Evolutionary conservation across 2,888 invertebrate species (phyloP).

Genomic region (Abrostola triplasia): DNA sequence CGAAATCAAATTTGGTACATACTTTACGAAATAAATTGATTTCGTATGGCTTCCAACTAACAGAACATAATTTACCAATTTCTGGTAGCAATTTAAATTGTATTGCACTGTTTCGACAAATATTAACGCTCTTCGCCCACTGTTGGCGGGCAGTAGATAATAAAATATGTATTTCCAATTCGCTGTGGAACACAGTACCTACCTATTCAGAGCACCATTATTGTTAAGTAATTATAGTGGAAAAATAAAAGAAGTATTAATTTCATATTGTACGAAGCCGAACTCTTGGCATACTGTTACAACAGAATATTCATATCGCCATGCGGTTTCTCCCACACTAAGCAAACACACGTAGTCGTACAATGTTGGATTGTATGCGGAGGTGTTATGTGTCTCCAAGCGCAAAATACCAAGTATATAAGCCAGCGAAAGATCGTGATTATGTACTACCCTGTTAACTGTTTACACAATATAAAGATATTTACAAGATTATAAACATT

Average conservation of each 20-base stretch:
- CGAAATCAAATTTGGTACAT: conserved; percentile 45
- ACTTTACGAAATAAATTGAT: conserved; percentile 47
- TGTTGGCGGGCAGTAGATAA: conserved; percentile 35
- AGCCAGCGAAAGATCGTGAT: too few species aligned
- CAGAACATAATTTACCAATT: conserved; percentile 43
- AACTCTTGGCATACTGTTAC: too few species aligned
- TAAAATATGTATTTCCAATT: conserved; percentile 55
- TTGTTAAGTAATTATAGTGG: conserved; percentile 17
- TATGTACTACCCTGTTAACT: too few species aligned
- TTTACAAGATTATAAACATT: too few species aligned
- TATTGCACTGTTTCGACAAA: conserved; percentile 41
- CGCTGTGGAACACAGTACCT: conserved; percentile 22
- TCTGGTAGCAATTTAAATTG: conserved; percentile 48
- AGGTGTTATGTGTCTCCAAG: too few species aligned
- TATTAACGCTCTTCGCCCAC: conserved; percentile 34
- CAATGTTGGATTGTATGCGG: too few species aligned
- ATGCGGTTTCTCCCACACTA: too few species aligned
- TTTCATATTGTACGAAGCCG: neutral
- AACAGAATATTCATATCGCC: neutral
- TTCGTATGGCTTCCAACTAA: conserved; percentile 48
- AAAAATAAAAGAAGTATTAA: conserved; percentile 15
- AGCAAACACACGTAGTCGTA: too few species aligned
- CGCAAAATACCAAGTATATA: too few species aligned
- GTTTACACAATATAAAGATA: too few species aligned
- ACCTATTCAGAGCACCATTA: conserved; percentile 38